phyloP scores from a whole-genome alignment of 2,797 vertebrate genomes.

The Onychomys leucogaster region DNA sequence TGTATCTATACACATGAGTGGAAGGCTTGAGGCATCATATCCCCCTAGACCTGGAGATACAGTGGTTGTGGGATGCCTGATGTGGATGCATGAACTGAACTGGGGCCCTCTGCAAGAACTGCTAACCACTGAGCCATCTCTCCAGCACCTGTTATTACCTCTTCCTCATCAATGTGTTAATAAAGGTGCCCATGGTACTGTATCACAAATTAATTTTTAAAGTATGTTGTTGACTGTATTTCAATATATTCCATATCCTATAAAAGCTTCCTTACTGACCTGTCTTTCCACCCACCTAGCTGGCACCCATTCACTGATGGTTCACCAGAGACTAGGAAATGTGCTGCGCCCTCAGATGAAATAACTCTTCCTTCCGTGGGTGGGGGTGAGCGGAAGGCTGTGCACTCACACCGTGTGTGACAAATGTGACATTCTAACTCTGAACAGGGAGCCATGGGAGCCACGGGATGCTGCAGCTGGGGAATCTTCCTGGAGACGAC shows the following conservation, averaged over 20 bases:
- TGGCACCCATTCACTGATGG: not conserved
- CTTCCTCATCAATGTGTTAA: conserved; percentile 20
- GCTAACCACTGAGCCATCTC: not conserved
- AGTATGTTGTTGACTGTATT: not conserved
- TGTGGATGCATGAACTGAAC: not conserved
- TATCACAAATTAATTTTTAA: conserved; percentile 1
- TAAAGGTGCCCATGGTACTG: not conserved
- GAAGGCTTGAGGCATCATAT: not conserved
- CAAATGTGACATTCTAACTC: not conserved
- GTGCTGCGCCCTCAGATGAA: not conserved
- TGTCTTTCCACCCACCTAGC: no score
- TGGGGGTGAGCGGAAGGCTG: not conserved
- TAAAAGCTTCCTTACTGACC: not conserved
- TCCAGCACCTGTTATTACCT: not conserved
- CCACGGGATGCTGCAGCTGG: not conserved
- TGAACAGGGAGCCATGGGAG: not conserved
- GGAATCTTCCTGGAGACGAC: not conserved
- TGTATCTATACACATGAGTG: not conserved
- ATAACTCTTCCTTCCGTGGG: not conserved
- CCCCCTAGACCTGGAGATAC: no score
- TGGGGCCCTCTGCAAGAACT: not conserved
- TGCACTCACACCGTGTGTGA: not conserved
- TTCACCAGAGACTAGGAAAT: not conserved
- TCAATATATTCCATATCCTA: not conserved
- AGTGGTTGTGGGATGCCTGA: no score